A percentile compares a stretch with the other conserved stretches of the same genome.
Conservation (phyloP, 2,113 vertebrate species). For the Lutjanus erythropterus region DNA sequence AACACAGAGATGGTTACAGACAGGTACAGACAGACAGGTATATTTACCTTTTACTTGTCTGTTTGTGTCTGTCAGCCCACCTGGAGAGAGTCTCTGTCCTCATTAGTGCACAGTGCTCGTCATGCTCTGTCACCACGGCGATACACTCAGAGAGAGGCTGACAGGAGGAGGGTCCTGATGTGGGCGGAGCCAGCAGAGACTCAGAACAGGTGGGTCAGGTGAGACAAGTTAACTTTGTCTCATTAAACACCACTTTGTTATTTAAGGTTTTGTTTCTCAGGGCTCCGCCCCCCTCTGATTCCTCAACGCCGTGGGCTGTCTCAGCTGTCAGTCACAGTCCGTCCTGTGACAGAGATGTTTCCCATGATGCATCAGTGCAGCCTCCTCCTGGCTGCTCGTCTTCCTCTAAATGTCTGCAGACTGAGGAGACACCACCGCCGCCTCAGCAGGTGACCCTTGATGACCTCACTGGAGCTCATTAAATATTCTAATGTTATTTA, state of each 20-base stretch:
- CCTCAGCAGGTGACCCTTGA: slow-evolving; percentile 67
- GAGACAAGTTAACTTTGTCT: background rate
- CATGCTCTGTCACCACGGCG: slow-evolving; percentile 75
- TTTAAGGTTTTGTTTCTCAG: background rate
- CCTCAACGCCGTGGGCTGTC: background rate
- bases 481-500: no score
- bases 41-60: background rate
- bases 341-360: background rate
- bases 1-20: background rate
- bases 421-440: slow-evolving; percentile 14
- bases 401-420: slow-evolving; percentile 73
- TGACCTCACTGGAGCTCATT: background rate
- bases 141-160: slow-evolving; percentile 72
- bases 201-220: slow-evolving; percentile 36
- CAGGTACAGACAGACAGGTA: background rate
- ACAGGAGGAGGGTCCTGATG: slow-evolving; percentile 61
- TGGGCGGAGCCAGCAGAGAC: slow-evolving; percentile 29
- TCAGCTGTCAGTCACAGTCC: background rate
- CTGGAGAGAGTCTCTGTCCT: slow-evolving; percentile 84
- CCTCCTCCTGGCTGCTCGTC: slow-evolving; percentile 1
- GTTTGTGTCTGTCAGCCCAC: slow-evolving; percentile 80
- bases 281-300: slow-evolving; percentile 10
- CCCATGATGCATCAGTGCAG: slow-evolving; percentile 7
- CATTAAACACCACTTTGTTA: background rate
- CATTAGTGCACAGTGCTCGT: slow-evolving; percentile 78